A percentile compares a stretch with the other conserved stretches of the same genome.
Conservation (phyloP, 2,888 invertebrate species). For the Patella caerulea region DNA sequence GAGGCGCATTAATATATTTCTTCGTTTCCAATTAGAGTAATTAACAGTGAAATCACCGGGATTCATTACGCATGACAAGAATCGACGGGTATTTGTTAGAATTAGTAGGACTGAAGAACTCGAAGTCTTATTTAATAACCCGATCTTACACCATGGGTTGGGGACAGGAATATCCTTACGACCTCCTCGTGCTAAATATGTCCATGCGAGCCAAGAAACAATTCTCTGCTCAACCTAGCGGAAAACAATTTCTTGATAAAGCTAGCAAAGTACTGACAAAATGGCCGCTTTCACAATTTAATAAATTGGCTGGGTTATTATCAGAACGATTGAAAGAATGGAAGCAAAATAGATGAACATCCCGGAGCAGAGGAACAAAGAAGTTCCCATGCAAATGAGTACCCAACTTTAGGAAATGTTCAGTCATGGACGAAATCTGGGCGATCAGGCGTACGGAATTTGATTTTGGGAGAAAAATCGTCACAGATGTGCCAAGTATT, state of each 20-base stretch:
- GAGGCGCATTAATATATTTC: not conserved
- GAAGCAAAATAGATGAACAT: slow-evolving; percentile 24
- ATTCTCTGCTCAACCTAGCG: slow-evolving; percentile 26
- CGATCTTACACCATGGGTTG: not conserved
- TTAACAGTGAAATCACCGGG: not conserved
- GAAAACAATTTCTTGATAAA: slow-evolving; percentile 24
- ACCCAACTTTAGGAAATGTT: slow-evolving; percentile 15
- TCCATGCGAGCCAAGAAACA: slow-evolving; percentile 7
- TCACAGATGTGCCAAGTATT: slow-evolving; percentile 49
- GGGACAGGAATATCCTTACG: not conserved
- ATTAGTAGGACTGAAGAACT: not conserved
- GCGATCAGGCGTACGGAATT: slow-evolving; percentile 44
- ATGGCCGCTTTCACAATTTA: slow-evolving; percentile 30
- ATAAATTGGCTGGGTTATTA: slow-evolving; percentile 31
- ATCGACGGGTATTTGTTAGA: not conserved
- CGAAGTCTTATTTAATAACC: not conserved
- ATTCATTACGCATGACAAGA: not conserved
- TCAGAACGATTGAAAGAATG: slow-evolving; percentile 20
- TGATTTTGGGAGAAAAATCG: slow-evolving; percentile 46
- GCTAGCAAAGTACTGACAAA: slow-evolving; percentile 22
- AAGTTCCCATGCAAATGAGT: slow-evolving; percentile 30
- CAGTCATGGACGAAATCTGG: slow-evolving; percentile 30
- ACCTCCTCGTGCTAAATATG: slow-evolving; percentile 10
- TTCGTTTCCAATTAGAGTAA: slow-evolving; percentile 1
- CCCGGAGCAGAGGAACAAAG: slow-evolving; percentile 23